phyloP scores from a whole-genome alignment of 37 sponge, comb jelly and placozoan species.

The Agelas oroides region DNA sequence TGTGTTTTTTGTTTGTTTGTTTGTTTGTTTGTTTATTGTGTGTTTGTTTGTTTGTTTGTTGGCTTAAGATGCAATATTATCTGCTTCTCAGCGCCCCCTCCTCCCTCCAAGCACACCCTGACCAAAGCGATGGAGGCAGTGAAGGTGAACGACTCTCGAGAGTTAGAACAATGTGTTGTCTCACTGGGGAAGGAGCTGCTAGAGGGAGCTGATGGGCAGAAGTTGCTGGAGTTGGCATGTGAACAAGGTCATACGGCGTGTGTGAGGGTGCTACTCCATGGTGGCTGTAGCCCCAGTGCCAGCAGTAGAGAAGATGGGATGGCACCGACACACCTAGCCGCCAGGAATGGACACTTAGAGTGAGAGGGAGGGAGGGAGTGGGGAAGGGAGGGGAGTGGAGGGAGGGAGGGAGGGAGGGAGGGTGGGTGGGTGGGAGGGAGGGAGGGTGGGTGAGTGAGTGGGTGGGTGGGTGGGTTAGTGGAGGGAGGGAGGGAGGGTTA shows the following conservation, averaged over 20 bases:
- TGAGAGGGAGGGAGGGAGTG: background rate
- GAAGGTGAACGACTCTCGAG: slow-evolving; percentile 3
- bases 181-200: background rate
- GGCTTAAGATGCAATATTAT: too few relatives aligned
- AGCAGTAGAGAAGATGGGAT: background rate
- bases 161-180: slow-evolving; percentile 8
- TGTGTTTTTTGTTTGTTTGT: too few relatives aligned
- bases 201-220: slow-evolving; percentile 13
- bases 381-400: too few relatives aligned
- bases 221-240: slow-evolving; percentile 32
- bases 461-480: too few relatives aligned
- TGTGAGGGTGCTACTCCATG: slow-evolving; percentile 12
- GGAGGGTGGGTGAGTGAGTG: too few relatives aligned
- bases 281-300: background rate
- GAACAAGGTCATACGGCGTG: slow-evolving; percentile 32
- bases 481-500: too few relatives aligned
- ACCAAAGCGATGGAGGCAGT: slow-evolving; percentile 33
- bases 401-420: too few relatives aligned
- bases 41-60: too few relatives aligned
- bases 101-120: background rate
- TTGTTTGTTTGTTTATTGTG: too few relatives aligned
- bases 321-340: slow-evolving; percentile 39
- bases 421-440: too few relatives aligned
- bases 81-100: too few relatives aligned
- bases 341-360: slow-evolving; percentile 43